Evolutionary conservation across 2,888 invertebrate species (phyloP), one percentile per base, ranked within the genome.

Genomic region (Tinea trinotella): DNA sequence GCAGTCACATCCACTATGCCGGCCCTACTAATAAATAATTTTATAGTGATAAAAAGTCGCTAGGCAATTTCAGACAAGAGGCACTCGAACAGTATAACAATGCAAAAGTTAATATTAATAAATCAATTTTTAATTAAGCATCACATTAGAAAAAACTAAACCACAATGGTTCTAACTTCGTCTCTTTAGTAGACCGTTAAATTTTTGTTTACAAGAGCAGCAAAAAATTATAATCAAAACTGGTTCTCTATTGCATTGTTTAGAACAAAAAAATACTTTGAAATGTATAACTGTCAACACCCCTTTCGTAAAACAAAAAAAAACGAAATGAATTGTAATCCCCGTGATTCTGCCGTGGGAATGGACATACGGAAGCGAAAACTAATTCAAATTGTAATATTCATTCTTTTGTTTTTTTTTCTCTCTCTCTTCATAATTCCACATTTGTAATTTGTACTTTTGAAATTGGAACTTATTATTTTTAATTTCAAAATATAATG

Each of bases 211-310:
- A 64, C 57, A 58, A 74, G 64, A 18, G 12, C 18, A 24, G 1
- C 4, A 40, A 78, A 76, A 76, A 66, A 17, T 70, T 71, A 68
- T 72, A 70, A n/a, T 67, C 70, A 61, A 71, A 82, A 85, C 85
- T 80, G 83, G 85, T 85, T 82, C 12, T 15, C 5, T 13, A 7
- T 13, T 13, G 52, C 19, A 35, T 49, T 54, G 54, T 49, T 49
- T 24, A 9, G 17, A 15, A 34, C 69, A 67, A 79, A 74, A 81
- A 74, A 72, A 76, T 80, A 81, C 71, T 74, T 70, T 67, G 75
- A 62, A 76, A 84, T 83, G 81, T 82, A 82, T 82, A 84, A 78
- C 83, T 85, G 85, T 85, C 85, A 85, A 83, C 85, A 85, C 83
- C 84, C 84, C 83, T 84, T n/a, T 73, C 53, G 76, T 81, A 79